Base-by-base conservation (phyloP, 2,888 invertebrate genomes). In the Thymelicus acteon region DNA sequence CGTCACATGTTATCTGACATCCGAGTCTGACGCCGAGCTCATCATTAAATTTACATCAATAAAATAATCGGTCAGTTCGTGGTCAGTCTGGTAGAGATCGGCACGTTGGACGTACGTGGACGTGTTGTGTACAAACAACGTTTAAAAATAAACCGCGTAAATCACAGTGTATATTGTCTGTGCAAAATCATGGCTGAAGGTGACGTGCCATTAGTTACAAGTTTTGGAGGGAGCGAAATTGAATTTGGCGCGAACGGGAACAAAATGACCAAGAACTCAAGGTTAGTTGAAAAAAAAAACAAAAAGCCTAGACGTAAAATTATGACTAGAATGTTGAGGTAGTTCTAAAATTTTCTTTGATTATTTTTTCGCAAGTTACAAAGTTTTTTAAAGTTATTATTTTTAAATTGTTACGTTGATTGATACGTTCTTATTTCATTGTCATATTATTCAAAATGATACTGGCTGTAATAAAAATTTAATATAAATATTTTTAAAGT, bases 21-120 rank as follows among this genome's bases (percentile, higher is more conserved):
- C 49, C 15, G 49, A 52, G 49, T 47, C 31, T 52, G 49, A 81
- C 72, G 76, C 79, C 76, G 79, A 78, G 84, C 85, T 85, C 90
- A 88, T 89, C 89, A 86, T 85, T 83, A 83, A 81, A 86, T 85
- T 86, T 84, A 86, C 89, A 90, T 88, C 87, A 90, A 90, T 90
- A 90, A 89, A 88, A 87, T 86, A 89, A 86, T 85, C 85, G 80
- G 82, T 83, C 81, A 80, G 79, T 82, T 84, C 81, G 79, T 60
- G 60, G 80, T 81, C 76, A 76, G 80, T 77, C 75, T 75, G 76
- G 82, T 86, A 88, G 86, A 88, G 85, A 85, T 88, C 79, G 48
- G 82, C 83, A 81, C 84, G 84, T 80, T 80, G 80, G 67, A 67
- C 79, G 80, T 67, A 78, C 77, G 75, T 72, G 80, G 67, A 78